Conservation (phyloP, 2,113 vertebrate genomes). For the Podarcis cretensis region DNA sequence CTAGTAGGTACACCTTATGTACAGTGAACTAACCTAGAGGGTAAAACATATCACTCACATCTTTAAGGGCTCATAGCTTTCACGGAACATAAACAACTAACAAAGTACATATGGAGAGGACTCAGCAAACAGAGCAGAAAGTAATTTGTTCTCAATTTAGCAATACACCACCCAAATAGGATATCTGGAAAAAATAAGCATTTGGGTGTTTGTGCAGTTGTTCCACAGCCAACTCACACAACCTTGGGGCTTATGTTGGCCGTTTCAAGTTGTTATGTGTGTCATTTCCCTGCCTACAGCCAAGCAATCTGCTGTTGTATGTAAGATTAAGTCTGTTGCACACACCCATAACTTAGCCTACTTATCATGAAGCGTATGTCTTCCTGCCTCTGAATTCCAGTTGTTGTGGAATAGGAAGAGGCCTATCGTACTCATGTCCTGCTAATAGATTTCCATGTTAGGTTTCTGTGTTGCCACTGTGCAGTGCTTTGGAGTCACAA, state of each 20-base stretch:
- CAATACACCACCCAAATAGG: background rate
- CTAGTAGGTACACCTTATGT: background rate
- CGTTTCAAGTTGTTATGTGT: background rate
- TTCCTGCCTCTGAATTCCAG: too few relatives aligned
- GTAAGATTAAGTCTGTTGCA: background rate
- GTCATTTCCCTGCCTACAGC: background rate
- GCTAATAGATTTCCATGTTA: too few relatives aligned
- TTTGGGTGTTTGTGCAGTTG: conserved; percentile 1
- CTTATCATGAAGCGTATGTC: too few relatives aligned
- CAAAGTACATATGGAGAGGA: background rate
- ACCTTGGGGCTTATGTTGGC: background rate
- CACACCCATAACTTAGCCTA: background rate
- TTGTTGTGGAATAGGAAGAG: too few relatives aligned
- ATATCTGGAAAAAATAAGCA: background rate
- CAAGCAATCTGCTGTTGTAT: background rate
- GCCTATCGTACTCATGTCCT: too few relatives aligned
- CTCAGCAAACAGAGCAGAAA: conserved; percentile 15
- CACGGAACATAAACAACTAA: conserved; percentile 6
- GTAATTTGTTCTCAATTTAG: background rate
- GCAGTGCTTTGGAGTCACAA: too few relatives aligned
- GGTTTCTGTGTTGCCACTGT: too few relatives aligned
- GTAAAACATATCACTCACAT: background rate
- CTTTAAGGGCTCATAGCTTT: background rate
- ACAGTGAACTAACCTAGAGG: background rate
- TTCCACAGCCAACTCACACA: background rate